Evolutionary conservation across 2,797 vertebrate genomes (phyloP), one percentile per base, ranked within the genome.

Genomic region (Pseudopleuronectes americanus): DNA sequence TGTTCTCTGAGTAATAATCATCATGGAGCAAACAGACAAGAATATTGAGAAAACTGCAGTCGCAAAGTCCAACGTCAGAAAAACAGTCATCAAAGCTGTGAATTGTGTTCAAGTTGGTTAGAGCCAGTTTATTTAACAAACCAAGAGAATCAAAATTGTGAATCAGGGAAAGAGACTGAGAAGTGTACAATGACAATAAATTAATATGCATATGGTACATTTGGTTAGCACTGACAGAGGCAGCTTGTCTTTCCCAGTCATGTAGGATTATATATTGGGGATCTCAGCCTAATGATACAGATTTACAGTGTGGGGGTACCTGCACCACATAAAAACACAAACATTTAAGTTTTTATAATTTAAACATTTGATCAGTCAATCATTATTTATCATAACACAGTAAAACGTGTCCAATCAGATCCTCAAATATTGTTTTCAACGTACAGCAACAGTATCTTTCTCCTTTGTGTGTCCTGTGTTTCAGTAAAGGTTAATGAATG

Each of bases 71-170:
- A 59, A 65, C 10, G 7, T 60, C 1, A 59, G 8, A 38, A 45
- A 13, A 69, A 68, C 51, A 67, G 21, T 24, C 4, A 70, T 19
- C 28, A 49, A 26, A 2, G 49, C 2, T 0, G 8, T 61, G 0
- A 49, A 69, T 6, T 56, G 23, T 61, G 56, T 71, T 80, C 1
- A 57, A 57, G 60, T 69, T 72, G 53, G 55, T 77, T 72, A 51
- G 16, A 71, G 23, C 24, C 59, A 58, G 22, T 92, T 89, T 90
- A 90, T 90, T 90, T 71, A 79, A 88, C 61, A 84, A 83, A 82
- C 57, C 52, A 54, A 81, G 19, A 77, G 13, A 79, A 77, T 77
- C 47, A 38, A 71, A 70, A 77, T 71, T 4, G 48, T 64, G 59
- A 57, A 71, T 77, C 13, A 53, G 22, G 66, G 56, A 57, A 66